phyloP scores from a whole-genome alignment of 2,888 invertebrate genomes.

The Boloria selene region DNA sequence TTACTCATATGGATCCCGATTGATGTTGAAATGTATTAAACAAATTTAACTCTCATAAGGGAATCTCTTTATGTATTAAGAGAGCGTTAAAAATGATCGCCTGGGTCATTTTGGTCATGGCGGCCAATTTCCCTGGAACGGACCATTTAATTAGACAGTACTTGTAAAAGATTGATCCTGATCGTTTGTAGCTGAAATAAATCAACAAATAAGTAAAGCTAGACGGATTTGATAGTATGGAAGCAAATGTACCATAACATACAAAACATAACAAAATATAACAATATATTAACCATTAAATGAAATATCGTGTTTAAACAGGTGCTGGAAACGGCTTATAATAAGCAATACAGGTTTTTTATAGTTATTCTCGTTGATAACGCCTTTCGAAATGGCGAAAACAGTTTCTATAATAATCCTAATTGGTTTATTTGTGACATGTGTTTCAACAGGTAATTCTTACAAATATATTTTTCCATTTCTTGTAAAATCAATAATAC shows the following conservation, averaged over 20 bases:
- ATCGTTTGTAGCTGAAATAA: too few species aligned
- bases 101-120: too few species aligned
- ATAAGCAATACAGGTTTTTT: not conserved
- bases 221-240: not conserved
- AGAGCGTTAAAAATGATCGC: too few species aligned
- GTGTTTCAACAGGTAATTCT: slow-evolving; percentile 6
- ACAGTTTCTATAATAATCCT: not conserved
- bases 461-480: not conserved
- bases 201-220: not conserved
- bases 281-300: not conserved
- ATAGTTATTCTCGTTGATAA: not conserved
- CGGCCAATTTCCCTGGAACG: too few species aligned
- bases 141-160: too few species aligned
- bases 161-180: too few species aligned
- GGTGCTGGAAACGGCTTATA: not conserved
- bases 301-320: slow-evolving; percentile 8
- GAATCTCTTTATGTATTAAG: too few species aligned
- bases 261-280: not conserved
- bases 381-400: slow-evolving; percentile 8
- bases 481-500: not conserved
- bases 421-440: slow-evolving; percentile 7
- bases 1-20: too few species aligned
- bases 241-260: not conserved
- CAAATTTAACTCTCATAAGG: too few species aligned
- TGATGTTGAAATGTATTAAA: too few species aligned